phyloP scores from a whole-genome alignment of 2,113 vertebrate species.

The Nipponia nippon region DNA sequence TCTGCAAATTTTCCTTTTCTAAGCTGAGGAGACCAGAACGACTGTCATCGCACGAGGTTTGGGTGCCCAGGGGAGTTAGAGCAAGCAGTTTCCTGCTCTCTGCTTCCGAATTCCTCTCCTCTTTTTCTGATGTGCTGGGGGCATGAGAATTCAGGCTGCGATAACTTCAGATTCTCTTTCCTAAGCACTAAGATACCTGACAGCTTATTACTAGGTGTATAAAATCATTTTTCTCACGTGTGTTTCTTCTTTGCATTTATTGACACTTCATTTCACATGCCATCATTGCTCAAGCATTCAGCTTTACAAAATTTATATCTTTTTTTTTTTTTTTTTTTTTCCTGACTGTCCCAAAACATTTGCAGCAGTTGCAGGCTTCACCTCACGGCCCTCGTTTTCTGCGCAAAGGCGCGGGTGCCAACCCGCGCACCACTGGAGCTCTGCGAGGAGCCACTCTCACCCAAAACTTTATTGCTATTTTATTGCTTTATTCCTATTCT shows the following conservation, averaged over 20 bases:
- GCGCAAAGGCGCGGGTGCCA: accelerated
- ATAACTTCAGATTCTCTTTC: background rate
- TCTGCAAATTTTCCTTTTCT: background rate
- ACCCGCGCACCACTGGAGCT: accelerated
- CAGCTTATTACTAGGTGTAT: background rate
- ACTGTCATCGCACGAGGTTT: background rate
- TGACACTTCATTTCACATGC: background rate
- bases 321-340: no score
- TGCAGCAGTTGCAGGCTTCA: background rate
- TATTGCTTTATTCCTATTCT: background rate
- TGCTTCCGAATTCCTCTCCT: background rate
- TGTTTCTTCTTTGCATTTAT: background rate
- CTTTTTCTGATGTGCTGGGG: accelerated
- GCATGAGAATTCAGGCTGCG: background rate
- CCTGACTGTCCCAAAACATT: background rate
- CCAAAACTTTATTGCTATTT: no score
- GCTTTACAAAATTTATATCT: no score
- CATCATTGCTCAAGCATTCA: background rate
- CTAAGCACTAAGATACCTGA: background rate
- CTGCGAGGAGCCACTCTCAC: background rate
- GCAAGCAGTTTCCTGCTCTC: background rate
- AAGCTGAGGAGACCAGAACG: background rate
- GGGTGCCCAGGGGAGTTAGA: background rate
- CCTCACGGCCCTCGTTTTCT: background rate
- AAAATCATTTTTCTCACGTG: background rate